These are phyloP conservation scores for Clarias pachynema DNA, from an alignment of 2,797 vertebrate species.

Conservation along the genomic window DNA sequence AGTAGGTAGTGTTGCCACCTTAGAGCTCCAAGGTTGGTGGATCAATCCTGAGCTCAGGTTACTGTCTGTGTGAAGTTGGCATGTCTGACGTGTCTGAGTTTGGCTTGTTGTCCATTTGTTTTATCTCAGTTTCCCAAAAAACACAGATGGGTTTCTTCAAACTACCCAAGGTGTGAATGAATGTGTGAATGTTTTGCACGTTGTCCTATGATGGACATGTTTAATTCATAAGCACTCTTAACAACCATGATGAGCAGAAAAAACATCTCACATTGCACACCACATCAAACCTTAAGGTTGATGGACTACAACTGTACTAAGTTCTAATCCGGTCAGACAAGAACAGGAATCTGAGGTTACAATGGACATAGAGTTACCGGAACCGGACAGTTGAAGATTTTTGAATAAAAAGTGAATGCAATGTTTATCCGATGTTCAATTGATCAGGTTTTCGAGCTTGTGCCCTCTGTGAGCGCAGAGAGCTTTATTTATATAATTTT, in stretches of 20 bases:
- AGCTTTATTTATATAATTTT: not conserved
- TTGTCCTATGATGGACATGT: too few species aligned
- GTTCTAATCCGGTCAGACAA: not conserved
- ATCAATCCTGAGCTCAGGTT: slow-evolving; percentile 18
- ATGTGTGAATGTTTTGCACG: not conserved
- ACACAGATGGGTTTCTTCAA: not conserved
- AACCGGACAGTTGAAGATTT: not conserved
- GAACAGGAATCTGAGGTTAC: not conserved
- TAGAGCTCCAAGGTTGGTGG: not conserved
- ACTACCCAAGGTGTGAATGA: not conserved
- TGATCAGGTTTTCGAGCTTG: not conserved
- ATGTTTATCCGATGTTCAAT: not conserved
- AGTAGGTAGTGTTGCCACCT: not conserved
- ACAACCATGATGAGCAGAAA: not conserved
- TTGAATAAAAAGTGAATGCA: not conserved
- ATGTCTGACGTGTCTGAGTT: not conserved
- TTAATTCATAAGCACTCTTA: not conserved
- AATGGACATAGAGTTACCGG: not conserved
- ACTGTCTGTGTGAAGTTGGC: not conserved
- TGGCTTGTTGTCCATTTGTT: not conserved
- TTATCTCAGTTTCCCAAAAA: slow-evolving; percentile 5
- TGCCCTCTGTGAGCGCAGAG: not conserved
- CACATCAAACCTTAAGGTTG: not conserved
- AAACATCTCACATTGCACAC: not conserved
- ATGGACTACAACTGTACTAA: not conserved